Evolutionary conservation across 2,888 invertebrate genomes (phyloP).

Genomic region (Notodonta ziczac): DNA sequence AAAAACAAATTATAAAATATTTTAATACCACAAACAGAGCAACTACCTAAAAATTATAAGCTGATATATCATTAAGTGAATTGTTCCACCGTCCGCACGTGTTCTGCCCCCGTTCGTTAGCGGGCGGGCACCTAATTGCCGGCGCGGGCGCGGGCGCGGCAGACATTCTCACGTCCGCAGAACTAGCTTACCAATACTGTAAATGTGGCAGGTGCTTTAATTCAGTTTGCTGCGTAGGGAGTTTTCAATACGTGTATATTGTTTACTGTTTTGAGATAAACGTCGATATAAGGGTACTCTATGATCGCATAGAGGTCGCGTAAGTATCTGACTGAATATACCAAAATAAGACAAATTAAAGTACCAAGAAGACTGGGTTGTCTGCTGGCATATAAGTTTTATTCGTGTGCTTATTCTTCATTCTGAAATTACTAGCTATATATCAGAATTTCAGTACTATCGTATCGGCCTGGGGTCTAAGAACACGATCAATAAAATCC

Average conservation of each 20-base stretch:
- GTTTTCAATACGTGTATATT: conserved; percentile 6
- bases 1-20: not conserved
- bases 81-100: conserved; percentile 11
- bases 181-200: conserved; percentile 25
- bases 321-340: too few relatives aligned
- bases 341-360: too few relatives aligned
- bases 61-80: conserved; percentile 11
- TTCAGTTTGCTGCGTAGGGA: conserved; percentile 11
- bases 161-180: conserved; percentile 43
- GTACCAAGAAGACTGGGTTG: too few relatives aligned
- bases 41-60: not conserved
- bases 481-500: not conserved
- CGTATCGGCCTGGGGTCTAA: not conserved
- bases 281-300: too few relatives aligned
- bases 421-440: too few relatives aligned
- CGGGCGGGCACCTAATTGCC: conserved; percentile 31
- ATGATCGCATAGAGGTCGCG: too few relatives aligned
- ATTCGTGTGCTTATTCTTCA: too few relatives aligned
- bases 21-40: not conserved
- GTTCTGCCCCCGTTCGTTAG: conserved; percentile 22
- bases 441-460: too few relatives aligned
- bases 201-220: conserved; percentile 19
- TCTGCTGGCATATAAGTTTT: too few relatives aligned
- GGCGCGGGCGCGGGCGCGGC: conserved; percentile 28
- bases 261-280: too few relatives aligned